A percentile compares a stretch with the other conserved stretches of the same genome.
phyloP scores from a whole-genome alignment of 2,113 vertebrate species.

The Lagopus muta region DNA sequence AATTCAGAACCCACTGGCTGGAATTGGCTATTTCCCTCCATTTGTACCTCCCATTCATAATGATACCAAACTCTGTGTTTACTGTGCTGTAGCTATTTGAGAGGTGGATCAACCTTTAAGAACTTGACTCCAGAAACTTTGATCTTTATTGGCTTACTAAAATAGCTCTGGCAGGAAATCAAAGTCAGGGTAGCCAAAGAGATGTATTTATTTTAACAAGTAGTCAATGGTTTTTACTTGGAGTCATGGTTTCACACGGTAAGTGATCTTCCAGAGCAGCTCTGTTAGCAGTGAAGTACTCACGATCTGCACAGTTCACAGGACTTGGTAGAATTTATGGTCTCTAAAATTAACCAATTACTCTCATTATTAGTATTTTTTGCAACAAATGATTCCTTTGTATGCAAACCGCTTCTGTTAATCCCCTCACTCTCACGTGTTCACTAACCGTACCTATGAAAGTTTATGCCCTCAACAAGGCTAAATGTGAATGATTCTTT shows the following conservation, averaged over 20 bases:
- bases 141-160: slow-evolving; percentile 37
- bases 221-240: slow-evolving; percentile 20
- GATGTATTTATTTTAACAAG: slow-evolving; percentile 5
- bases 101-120: slow-evolving; percentile 4
- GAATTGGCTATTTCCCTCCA: slow-evolving; percentile 23
- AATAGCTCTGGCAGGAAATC: slow-evolving; percentile 51
- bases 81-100: slow-evolving; percentile 22
- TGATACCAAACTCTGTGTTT: slow-evolving; percentile 34
- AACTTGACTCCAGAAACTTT: slow-evolving; percentile 37
- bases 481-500: not conserved
- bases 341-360: not conserved
- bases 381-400: not conserved
- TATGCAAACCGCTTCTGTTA: not conserved
- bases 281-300: not conserved
- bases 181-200: slow-evolving; percentile 28
- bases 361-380: not conserved
- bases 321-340: not conserved
- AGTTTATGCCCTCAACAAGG: not conserved
- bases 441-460: not conserved
- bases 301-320: not conserved
- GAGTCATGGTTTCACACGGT: slow-evolving; percentile 9
- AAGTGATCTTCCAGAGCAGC: slow-evolving; percentile 16
- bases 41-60: slow-evolving; percentile 20
- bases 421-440: not conserved
- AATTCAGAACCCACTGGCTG: slow-evolving; percentile 32